Base-by-base conservation (phyloP, 1,140 invertebrate species). In the Trissolcus basalis region DNA sequence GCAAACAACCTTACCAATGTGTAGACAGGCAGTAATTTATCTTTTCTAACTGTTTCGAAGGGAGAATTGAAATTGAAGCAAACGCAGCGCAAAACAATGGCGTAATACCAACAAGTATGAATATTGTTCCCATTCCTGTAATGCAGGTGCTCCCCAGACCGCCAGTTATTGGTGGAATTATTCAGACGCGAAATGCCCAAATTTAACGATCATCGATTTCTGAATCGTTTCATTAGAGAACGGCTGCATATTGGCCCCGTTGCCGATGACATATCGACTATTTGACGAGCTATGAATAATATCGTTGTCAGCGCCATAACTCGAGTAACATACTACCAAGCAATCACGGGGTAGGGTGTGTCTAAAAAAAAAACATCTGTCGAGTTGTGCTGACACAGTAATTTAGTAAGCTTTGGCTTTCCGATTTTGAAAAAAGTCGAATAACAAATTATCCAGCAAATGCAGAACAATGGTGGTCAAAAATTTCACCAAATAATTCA, bases 201-300 rank as follows among this genome's bases (percentile, higher is more conserved):
- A 81, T 81, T 83, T 77, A 76, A 79, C 72, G 82, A 83, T 80
- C 81, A 83, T 83, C 81, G 81, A 83, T 84, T 82, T 81, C 79
- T 74, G 72, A 70, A 67, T 69, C 64, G 70, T 70, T 27, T 76
- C 63, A 55, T 68, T 56, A 59, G 58, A 41, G 56, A 68, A 64
- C 43, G 36, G 58, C 54, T 67, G 51, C 59, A 58, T 50, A 61
- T 44, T 61, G 41, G 36, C 55, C 33, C 48, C 32, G 35, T 73
- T 77, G 69, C 58, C 68, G 70, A 71, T 76, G 73, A 79, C 69
- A 73, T 79, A 79, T 79, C 63, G 69, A 67, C 54, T 76, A 61
- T 79, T 69, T 79, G 77, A 79, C 77, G 72, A 76, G 69, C 60
- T 79, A 81, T 84, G 82, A 83, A 84, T 83, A 83, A 84, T 84